Evolutionary conservation across 1,140 invertebrate genomes (phyloP), one percentile per base, ranked within the genome.

Genomic region (Antheraea pernyi): DNA sequence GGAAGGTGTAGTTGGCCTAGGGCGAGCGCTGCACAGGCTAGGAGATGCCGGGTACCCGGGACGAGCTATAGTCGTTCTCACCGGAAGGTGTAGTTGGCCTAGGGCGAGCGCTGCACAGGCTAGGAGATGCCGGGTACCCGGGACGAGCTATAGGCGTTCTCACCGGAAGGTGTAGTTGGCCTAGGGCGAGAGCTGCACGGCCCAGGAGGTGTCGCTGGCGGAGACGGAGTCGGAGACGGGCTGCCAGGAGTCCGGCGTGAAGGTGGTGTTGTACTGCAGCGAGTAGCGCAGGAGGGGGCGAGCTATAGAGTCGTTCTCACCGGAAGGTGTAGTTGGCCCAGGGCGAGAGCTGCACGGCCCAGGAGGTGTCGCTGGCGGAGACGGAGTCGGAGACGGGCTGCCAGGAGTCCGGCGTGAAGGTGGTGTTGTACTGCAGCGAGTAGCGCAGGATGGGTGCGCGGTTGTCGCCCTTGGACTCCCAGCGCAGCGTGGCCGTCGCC

Each of bases 251-350:
- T 98, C 98, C 0, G 98, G 97, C 13, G 97, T 97, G 86, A 99
- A 99, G 46, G 95, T 96, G 0, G 99, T 99, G 84, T 99, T 99
- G 85, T 97, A 97, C 87, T 99, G 97, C 70, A 99, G 97, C 7
- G 95, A 96, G 86, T 97, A 99, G 74, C 96, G 95, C 4, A 98
- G 94, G 80, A 99, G n/a, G n/a, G 22, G 22, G 22, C 1, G 22
- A 30, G 22, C 4, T 2, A 30, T 30, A 30, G 22, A 30, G 22
- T 30, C 22, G 22, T 1, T 30, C 19, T 63, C 7, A 77, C 70
- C 98, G 94, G 94, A 99, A 99, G 0, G 98, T 99, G 83, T 99
- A 99, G 91, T 99, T 99, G 0, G 97, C 95, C 97, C 97, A 99
- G 0, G 98, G 98, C 61, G 95, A 96, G 94, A 99, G 95, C 53